A percentile compares a stretch with the other conserved stretches of the same genome.
Conservation (phyloP, 1,140 invertebrate species). For the Megalonaias nervosa region DNA sequence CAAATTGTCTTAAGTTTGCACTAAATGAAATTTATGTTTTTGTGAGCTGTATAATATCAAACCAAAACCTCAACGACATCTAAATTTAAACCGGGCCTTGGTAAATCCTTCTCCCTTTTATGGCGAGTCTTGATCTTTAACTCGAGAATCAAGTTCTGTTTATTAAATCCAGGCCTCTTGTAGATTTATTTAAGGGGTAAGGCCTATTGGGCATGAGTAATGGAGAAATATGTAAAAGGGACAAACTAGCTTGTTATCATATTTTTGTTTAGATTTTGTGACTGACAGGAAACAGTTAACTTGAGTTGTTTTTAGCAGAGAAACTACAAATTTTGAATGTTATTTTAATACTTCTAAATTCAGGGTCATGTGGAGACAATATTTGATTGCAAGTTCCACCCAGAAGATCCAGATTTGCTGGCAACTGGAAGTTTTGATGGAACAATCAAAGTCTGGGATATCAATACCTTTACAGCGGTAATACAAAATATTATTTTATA, state of each 20-base stretch:
- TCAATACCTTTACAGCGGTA: constrained; percentile 69
- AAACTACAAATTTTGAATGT: not conserved
- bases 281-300: not conserved
- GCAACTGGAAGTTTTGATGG: constrained; percentile 75
- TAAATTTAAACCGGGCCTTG: no score
- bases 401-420: constrained; percentile 69
- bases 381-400: constrained; percentile 74
- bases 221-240: not conserved
- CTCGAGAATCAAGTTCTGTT: no score
- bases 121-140: no score
- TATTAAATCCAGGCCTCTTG: no score
- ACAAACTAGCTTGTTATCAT: not conserved
- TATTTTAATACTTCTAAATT: constrained; percentile 3
- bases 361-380: constrained; percentile 74
- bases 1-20: no score
- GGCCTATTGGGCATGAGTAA: not conserved
- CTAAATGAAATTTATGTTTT: no score
- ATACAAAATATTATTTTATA: constrained; percentile 30
- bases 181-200: no score
- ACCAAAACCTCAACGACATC: no score
- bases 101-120: no score
- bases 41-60: no score
- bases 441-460: constrained; percentile 73
- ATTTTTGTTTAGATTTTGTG: not conserved
- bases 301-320: not conserved